phyloP scores from a whole-genome alignment of 1,140 invertebrate genomes.

The Drosophila miranda region DNA sequence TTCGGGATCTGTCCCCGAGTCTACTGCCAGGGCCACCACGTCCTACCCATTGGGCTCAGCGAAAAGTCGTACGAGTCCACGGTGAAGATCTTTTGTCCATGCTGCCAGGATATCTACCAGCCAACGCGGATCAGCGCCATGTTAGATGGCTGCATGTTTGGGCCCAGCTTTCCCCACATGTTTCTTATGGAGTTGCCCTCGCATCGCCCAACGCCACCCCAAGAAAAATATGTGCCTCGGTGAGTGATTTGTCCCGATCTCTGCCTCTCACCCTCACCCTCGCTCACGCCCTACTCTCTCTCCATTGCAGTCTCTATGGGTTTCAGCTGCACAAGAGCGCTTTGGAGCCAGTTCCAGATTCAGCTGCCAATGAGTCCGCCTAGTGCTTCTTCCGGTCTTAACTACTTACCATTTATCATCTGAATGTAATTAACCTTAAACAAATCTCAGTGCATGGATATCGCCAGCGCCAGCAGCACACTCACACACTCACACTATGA shows the following conservation, averaged over 20 bases:
- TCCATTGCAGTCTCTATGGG: constrained; percentile 24
- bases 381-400: too few species aligned
- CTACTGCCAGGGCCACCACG: constrained; percentile 43
- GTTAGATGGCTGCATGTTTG: constrained; percentile 65
- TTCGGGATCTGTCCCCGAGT: constrained; percentile 60
- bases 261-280: not conserved
- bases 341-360: not conserved
- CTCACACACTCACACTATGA: not conserved
- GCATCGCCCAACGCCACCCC: constrained; percentile 3
- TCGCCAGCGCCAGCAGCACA: too few species aligned
- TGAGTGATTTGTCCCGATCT: not conserved
- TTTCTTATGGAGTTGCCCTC: constrained; percentile 55
- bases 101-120: constrained; percentile 51
- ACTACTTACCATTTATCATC: too few species aligned
- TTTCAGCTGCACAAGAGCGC: constrained; percentile 31
- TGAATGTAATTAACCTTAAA: too few species aligned
- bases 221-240: constrained; percentile 36
- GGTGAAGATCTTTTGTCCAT: constrained; percentile 61
- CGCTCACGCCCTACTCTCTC: too few species aligned
- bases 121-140: constrained; percentile 21
- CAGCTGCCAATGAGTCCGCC: too few species aligned
- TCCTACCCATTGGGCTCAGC: constrained; percentile 51
- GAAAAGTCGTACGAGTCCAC: constrained; percentile 18
- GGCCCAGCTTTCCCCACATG: constrained; percentile 65
- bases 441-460: not conserved